Conservation (phyloP, 2,888 invertebrate species). For the Argyresthia goedartella region DNA sequence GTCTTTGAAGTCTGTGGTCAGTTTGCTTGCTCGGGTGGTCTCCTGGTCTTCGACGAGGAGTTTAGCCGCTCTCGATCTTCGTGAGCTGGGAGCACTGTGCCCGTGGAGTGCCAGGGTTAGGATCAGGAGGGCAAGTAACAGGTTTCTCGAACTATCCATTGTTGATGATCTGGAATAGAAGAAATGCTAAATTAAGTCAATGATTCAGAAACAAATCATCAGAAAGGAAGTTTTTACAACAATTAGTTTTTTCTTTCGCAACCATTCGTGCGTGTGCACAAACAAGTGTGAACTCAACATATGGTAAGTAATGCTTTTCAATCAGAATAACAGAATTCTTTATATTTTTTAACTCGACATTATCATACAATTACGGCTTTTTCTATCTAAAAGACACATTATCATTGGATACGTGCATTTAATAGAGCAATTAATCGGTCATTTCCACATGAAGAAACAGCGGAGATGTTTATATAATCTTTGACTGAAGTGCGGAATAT, state of each 20-base stretch:
- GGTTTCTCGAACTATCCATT: conserved; percentile 37
- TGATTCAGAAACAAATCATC: background rate
- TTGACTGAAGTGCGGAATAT: background rate
- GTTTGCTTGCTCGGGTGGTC: conserved; percentile 39
- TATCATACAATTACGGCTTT: background rate
- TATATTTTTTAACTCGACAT: conserved; percentile 1
- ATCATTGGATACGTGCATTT: conserved; percentile 1
- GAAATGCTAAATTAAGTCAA: background rate
- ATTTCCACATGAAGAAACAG: background rate
- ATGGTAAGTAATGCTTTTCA: too few species aligned
- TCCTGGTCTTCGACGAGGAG: conserved; percentile 24
- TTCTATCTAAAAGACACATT: conserved; percentile 3
- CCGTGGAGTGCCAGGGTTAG: conserved; percentile 30
- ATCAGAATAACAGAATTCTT: background rate
- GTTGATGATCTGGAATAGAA: conserved; percentile 34
- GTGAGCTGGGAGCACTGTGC: conserved; percentile 38
- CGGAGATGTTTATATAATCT: background rate
- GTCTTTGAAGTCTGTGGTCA: conserved; percentile 49
- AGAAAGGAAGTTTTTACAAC: background rate
- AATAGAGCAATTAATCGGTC: conserved; percentile 2
- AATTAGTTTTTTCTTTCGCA: background rate
- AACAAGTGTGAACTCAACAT: background rate
- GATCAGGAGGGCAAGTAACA: conserved; percentile 34
- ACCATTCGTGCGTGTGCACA: background rate
- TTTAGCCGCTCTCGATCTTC: conserved; percentile 41